Evolutionary conservation across 2,113 vertebrate genomes (phyloP).

Genomic region (Pygoscelis adeliae): DNA sequence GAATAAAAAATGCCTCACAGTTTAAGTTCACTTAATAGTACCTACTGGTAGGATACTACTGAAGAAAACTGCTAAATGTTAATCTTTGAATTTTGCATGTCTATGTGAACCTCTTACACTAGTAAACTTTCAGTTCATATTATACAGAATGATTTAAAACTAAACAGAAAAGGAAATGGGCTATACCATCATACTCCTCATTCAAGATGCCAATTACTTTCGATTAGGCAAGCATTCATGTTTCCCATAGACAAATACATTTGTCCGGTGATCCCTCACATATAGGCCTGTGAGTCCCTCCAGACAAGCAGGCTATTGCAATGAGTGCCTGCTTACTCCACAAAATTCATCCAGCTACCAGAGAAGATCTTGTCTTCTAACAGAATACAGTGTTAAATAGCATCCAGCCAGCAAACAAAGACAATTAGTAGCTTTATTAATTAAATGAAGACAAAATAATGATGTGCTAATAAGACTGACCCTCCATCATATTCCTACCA

Average conservation of each 20-base stretch:
- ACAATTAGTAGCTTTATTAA: neutral
- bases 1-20: neutral
- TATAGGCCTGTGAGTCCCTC: neutral
- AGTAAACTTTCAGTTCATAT: neutral
- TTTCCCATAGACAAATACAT: neutral
- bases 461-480: neutral
- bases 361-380: neutral
- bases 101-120: neutral
- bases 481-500: neutral
- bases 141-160: neutral
- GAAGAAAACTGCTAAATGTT: neutral
- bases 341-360: neutral
- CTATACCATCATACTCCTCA: neutral
- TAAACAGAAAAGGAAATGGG: neutral
- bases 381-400: neutral
- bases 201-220: neutral
- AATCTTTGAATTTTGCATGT: neutral
- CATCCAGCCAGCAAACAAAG: neutral
- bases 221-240: neutral
- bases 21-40: neutral
- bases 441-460: neutral
- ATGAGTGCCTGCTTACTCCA: neutral
- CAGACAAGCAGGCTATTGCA: neutral
- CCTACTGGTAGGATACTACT: neutral
- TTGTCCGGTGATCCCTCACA: neutral